Base-by-base conservation (phyloP, 1,140 invertebrate genomes). In the Lerema accius region DNA sequence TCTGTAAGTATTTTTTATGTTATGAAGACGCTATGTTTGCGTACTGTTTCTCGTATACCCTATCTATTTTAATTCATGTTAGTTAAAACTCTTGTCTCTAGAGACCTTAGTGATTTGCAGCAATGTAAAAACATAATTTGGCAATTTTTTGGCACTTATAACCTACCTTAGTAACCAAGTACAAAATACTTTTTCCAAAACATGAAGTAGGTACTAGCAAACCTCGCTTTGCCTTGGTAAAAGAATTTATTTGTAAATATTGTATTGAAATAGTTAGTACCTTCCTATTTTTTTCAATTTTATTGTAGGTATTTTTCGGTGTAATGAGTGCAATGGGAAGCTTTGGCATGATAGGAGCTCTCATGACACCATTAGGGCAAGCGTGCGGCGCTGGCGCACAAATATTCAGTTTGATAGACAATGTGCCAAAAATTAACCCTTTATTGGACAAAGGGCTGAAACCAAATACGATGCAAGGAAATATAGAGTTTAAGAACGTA, bases 321-420 rank as follows among this genome's bases (percentile, higher is more conserved):
- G 94, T 97, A 3, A 84, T 98, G 11, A 94, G 94, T 58, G 96
- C 95, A 3, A 95, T 95, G 0, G 95, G 96, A 90, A 95, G 95
- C 73, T 93, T 98, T 68, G 97, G 96, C 10, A 93, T 96, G 75
- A 93, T 96, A 3, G 94, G 94, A n/a, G 96, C 97, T 0, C 94
- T 95, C 73, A 86, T 98, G 5, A 94, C 94, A 71, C 91, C 93
- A 0, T 94, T 95, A 61, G 92, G 92, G 0, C 91, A 94, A 7
- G 96, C 96, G 0, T 89, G 93, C 53, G 96, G 95, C 6, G 95
- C 97, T 0, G 97, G 96, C 5, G 93, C 93, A 1, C 93, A 93
- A 55, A 93, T 98, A 10, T 98, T 95, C 82, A 83, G 92, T 32
- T 92, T 98, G 0, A 95, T 98, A 37, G 95, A 97, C 80, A 93